A percentile compares a stretch with the other conserved stretches of the same genome.
Conservation (phyloP, 2,888 invertebrate species). For the Platycheirus albimanus region DNA sequence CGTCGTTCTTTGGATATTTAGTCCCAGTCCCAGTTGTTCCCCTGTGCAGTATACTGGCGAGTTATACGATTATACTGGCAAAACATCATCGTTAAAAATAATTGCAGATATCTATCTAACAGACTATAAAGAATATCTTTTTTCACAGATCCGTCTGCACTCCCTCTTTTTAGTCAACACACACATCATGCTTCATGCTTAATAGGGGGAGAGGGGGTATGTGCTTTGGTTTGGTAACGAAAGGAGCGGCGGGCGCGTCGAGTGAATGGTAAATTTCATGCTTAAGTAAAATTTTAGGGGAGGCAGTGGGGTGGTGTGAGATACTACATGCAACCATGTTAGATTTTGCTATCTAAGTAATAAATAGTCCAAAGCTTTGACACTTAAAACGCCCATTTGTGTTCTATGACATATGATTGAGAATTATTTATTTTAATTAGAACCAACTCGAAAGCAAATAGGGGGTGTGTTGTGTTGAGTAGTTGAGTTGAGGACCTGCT, state of each 20-base stretch:
- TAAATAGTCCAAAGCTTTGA: conserved; percentile 65
- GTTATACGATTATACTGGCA: conserved; percentile 1
- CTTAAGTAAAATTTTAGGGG: conserved; percentile 5
- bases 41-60: too few species aligned
- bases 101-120: conserved; percentile 68
- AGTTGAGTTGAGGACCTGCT: conserved; percentile 9
- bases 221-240: too few species aligned
- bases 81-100: conserved; percentile 71
- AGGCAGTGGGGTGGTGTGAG: neutral
- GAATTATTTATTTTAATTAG: conserved; percentile 73
- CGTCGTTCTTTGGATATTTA: too few species aligned
- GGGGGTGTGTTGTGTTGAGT: conserved; percentile 19
- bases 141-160: conserved; percentile 22
- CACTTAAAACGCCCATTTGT: conserved; percentile 68
- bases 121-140: conserved; percentile 42
- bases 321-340: conserved; percentile 7
- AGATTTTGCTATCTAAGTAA: conserved; percentile 43
- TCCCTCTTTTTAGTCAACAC: conserved; percentile 22
- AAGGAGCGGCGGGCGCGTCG: too few species aligned
- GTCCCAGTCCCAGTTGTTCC: too few species aligned
- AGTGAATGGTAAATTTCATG: conserved; percentile 25
- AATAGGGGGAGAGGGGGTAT: neutral
- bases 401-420: conserved; percentile 60
- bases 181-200: neutral
- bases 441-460: conserved; percentile 52